Evolutionary conservation across 1,140 invertebrate species (phyloP).

Genomic region (Dendroctonus ponderosae): DNA sequence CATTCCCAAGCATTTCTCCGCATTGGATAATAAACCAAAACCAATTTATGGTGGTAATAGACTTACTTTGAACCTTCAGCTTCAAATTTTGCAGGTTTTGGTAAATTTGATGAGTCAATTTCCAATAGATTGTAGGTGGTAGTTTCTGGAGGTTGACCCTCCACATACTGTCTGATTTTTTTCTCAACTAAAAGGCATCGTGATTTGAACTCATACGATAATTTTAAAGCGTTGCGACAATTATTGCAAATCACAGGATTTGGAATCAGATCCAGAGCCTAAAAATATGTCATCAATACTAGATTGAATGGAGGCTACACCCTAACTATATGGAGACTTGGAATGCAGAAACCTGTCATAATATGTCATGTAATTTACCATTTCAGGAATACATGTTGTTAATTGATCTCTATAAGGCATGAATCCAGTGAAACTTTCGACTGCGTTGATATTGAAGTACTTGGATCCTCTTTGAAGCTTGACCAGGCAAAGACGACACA

Average conservation of each 20-base stretch:
- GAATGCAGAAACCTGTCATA: constrained; percentile 6
- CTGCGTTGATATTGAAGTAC: constrained; percentile 41
- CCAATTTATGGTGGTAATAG: background rate
- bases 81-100: constrained; percentile 26
- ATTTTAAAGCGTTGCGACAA: constrained; percentile 37
- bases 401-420: constrained; percentile 42
- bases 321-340: background rate
- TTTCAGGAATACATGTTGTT: constrained; percentile 42
- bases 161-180: constrained; percentile 38
- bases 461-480: constrained; percentile 37
- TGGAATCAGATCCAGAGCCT: constrained; percentile 42
- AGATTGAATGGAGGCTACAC: background rate
- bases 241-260: constrained; percentile 40
- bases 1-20: background rate
- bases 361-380: constrained; percentile 30
- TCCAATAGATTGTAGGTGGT: constrained; percentile 26
- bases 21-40: background rate
- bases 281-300: constrained; percentile 14
- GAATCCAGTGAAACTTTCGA: constrained; percentile 40
- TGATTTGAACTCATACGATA: constrained; percentile 40
- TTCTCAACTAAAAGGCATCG: constrained; percentile 37
- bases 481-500: constrained; percentile 40
- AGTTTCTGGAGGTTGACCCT: constrained; percentile 24
- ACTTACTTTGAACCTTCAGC: constrained; percentile 20
- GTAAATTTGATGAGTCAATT: constrained; percentile 30